These are phyloP conservation scores for Dynastes hyllus DNA, from an alignment of 2,888 invertebrate genomes.

Conservation along the genomic window DNA sequence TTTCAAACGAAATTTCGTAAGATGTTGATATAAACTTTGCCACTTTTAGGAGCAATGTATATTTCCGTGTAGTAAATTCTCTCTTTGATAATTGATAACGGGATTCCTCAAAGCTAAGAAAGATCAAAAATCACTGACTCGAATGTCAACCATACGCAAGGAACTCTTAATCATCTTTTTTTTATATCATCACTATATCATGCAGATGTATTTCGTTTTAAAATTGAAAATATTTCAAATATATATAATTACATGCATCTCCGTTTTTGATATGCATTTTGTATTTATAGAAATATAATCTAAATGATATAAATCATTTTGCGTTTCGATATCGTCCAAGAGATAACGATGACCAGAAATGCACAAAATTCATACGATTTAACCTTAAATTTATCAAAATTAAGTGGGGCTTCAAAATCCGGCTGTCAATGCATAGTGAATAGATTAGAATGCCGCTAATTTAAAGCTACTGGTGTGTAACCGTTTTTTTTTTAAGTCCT, in stretches of 20 bases:
- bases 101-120: constrained; percentile 31
- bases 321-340: neutral
- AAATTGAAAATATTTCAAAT: neutral
- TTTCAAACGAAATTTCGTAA: constrained; percentile 32
- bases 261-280: neutral
- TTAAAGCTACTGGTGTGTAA: neutral
- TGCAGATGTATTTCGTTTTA: constrained; percentile 5
- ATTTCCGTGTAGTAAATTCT: constrained; percentile 39
- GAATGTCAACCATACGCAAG: neutral
- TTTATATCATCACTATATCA: neutral
- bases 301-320: constrained; percentile 11
- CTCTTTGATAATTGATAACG: constrained; percentile 22
- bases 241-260: neutral
- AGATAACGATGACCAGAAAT: constrained; percentile 14
- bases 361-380: neutral
- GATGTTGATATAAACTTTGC: constrained; percentile 40
- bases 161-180: constrained; percentile 15
- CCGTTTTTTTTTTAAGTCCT: neutral
- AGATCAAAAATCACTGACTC: constrained; percentile 29
- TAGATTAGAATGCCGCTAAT: neutral
- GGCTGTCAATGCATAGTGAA: neutral
- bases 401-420: neutral
- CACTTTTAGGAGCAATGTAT: constrained; percentile 26
- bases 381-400: constrained; percentile 26
- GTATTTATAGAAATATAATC: constrained; percentile 2